Percentiles rank a stretch among this genome's conserved stretches.
phyloP scores from a whole-genome alignment of 1,140 invertebrate species.

The Polypedilum pembai region DNA sequence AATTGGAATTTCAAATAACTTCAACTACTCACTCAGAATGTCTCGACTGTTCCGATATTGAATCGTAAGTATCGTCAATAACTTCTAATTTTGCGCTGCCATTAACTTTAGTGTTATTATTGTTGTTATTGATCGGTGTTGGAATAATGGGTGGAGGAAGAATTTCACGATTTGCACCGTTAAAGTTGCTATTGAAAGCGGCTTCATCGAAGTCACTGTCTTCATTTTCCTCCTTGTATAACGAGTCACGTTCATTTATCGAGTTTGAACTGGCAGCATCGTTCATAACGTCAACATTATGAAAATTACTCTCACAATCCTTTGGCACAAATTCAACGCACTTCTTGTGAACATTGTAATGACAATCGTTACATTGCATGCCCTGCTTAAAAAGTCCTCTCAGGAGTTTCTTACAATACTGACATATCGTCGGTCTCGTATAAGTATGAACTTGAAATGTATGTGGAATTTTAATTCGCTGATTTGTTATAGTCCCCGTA shows the following conservation, averaged over 20 bases:
- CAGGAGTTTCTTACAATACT: constrained; percentile 89
- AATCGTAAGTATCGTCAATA: neutral
- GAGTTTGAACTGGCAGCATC: constrained; percentile 57
- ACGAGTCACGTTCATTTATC: constrained; percentile 55
- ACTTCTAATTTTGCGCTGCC: neutral
- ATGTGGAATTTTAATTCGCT: constrained; percentile 79
- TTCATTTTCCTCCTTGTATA: constrained; percentile 57
- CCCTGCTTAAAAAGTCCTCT: constrained; percentile 95
- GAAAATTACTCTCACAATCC: constrained; percentile 85
- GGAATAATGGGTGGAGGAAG: neutral
- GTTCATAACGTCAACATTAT: constrained; percentile 44
- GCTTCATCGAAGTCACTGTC: constrained; percentile 54
- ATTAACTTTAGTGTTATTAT: constrained; percentile 12
- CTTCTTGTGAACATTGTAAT: constrained; percentile 97
- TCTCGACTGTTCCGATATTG: constrained; percentile 34
- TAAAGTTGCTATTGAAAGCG: constrained; percentile 28
- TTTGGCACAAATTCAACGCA: constrained; percentile 90
- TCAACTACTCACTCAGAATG: constrained; percentile 33
- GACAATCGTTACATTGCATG: constrained; percentile 95
- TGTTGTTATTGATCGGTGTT: neutral
- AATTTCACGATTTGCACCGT: neutral
- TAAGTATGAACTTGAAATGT: constrained; percentile 89
- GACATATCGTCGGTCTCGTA: constrained; percentile 91
- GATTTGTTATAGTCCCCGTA: constrained; percentile 38
- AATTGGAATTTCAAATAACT: neutral